Evolutionary conservation across 2,113 vertebrate genomes (phyloP).

Genomic region (Murina feae): DNA sequence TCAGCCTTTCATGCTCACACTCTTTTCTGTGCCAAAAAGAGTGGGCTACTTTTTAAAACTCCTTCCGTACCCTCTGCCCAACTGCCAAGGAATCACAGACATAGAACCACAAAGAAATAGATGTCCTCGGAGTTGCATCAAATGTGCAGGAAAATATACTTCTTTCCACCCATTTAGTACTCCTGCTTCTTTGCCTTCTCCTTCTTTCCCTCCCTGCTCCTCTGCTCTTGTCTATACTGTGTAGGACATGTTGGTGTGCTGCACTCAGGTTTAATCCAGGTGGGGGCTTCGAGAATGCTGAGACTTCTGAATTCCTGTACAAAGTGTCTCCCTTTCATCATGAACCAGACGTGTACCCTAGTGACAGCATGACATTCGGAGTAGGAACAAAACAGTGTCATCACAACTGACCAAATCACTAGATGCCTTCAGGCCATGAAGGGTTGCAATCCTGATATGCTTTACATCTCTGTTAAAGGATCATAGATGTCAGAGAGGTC

Average conservation of each 20-base stretch:
- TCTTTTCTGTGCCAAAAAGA: conserved; percentile 5
- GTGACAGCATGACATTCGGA: background rate
- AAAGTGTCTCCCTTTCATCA: conserved; percentile 36
- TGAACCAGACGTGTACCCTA: background rate
- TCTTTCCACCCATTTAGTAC: background rate
- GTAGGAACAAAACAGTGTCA: conserved; percentile 15
- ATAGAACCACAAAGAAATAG: background rate
- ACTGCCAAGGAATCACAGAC: background rate
- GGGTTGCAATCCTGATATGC: background rate
- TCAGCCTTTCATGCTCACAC: background rate
- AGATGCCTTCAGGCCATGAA: conserved; percentile 2
- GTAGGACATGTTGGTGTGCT: background rate
- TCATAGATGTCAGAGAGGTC: background rate
- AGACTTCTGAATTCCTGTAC: conserved; percentile 27
- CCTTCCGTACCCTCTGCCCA: background rate
- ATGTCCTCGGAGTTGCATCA: background rate
- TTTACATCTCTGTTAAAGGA: conserved; percentile 45
- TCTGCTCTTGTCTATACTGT: background rate
- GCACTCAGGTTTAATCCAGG: background rate
- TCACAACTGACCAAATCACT: conserved; percentile 29
- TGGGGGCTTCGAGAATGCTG: conserved; percentile 1
- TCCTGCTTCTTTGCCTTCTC: background rate
- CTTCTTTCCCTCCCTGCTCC: background rate
- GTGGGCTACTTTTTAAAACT: background rate
- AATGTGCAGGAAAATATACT: background rate